Conservation (phyloP, 2,797 vertebrate species). For the Pangasius larnaudii region DNA sequence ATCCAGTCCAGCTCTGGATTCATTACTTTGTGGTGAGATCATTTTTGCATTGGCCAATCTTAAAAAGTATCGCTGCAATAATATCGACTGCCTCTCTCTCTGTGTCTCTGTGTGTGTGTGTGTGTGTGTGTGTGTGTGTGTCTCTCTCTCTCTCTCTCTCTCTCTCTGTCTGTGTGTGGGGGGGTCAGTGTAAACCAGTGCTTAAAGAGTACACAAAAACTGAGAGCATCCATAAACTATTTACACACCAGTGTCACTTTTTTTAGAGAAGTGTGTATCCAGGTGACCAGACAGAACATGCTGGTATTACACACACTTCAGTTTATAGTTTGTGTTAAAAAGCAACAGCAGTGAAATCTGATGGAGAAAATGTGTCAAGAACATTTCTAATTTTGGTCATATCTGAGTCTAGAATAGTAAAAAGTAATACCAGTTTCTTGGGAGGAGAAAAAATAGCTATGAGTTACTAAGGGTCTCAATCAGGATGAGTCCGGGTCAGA, state of each 20-base stretch:
- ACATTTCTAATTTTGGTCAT: neutral
- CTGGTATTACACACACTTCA: neutral
- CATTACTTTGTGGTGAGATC: conserved; percentile 34
- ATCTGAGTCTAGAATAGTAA: neutral
- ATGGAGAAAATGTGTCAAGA: neutral
- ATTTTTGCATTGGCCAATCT: conserved; percentile 3
- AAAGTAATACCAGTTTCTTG: neutral
- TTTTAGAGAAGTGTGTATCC: neutral
- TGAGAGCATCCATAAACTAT: neutral
- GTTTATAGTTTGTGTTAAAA: neutral
- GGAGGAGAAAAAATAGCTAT: neutral
- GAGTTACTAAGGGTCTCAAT: neutral
- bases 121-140: too few relatives aligned
- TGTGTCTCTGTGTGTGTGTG: too few relatives aligned
- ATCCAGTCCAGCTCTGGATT: conserved; percentile 3
- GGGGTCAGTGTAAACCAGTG: neutral
- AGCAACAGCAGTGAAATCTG: neutral
- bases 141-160: too few relatives aligned
- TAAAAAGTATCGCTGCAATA: neutral
- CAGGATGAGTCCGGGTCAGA: too few relatives aligned
- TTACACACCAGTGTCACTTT: neutral
- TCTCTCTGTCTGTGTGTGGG: neutral
- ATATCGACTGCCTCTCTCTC: neutral
- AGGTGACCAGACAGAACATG: neutral
- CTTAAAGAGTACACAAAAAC: neutral